These are phyloP conservation scores for Botrylloides violaceus DNA, from an alignment of 23 tunicate species.

Conservation along the genomic window DNA sequence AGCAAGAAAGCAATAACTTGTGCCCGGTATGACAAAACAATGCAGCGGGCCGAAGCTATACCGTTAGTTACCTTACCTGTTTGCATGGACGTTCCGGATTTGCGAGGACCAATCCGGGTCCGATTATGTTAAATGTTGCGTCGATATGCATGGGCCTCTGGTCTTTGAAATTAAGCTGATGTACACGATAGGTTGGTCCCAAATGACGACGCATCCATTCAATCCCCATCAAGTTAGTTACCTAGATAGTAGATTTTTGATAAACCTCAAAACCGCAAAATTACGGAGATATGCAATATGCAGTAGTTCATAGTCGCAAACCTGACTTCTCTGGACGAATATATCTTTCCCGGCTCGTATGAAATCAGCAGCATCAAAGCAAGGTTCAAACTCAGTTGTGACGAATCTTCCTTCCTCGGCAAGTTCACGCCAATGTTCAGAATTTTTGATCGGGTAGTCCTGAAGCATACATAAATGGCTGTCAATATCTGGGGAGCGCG, in stretches of 20 bases:
- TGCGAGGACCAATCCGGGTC: conserved; percentile 68
- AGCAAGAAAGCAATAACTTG: too few species aligned
- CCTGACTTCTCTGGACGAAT: conserved; percentile 93
- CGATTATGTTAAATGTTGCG: conserved; percentile 94
- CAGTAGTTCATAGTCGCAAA: too few species aligned
- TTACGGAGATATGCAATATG: too few species aligned
- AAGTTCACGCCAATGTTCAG: conserved; percentile 57
- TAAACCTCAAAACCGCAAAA: too few species aligned
- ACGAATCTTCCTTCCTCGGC: conserved; percentile 58
- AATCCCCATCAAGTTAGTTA: conserved; percentile 75
- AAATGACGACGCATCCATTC: conserved; percentile 94
- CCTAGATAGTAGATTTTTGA: conserved; percentile 17
- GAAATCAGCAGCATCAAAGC: conserved; percentile 97
- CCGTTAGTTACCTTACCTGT: conserved; percentile 39
- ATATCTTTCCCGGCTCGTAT: conserved; percentile 86
- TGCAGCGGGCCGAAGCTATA: too few species aligned
- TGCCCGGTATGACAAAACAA: too few species aligned
- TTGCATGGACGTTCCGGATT: conserved; percentile 89
- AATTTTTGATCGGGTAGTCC: conserved; percentile 58
- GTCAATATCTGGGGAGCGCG: too few species aligned
- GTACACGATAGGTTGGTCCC: conserved; percentile 62
- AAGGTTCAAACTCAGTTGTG: conserved; percentile 93
- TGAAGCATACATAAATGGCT: conserved; percentile 8
- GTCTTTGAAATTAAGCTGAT: conserved; percentile 63
- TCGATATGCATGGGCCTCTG: conserved; percentile 98